These are phyloP conservation scores for Calameuta filiformis DNA, from an alignment of 2,888 invertebrate genomes.

Conservation along the genomic window DNA sequence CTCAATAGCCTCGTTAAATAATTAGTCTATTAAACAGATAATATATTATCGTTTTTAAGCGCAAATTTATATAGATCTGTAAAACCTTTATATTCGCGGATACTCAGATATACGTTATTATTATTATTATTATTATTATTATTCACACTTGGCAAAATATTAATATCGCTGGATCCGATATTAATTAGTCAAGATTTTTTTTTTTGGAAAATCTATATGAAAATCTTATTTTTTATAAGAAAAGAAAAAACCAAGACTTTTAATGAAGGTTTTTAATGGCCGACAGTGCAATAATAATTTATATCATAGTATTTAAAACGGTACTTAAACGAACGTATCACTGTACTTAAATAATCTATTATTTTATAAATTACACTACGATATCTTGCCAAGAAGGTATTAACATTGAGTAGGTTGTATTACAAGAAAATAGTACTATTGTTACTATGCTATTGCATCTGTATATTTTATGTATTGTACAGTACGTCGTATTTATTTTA, in stretches of 20 bases:
- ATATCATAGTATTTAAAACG: background rate
- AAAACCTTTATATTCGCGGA: background rate
- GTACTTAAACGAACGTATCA: background rate
- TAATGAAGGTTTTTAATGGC: conserved; percentile 29
- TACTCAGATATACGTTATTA: conserved; percentile 2
- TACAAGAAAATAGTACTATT: background rate
- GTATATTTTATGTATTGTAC: background rate
- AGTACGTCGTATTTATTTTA: background rate
- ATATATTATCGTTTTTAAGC: conserved; percentile 2
- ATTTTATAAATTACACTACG: conserved; percentile 14
- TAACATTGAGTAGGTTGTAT: conserved; percentile 16
- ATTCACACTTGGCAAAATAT: background rate
- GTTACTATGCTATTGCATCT: background rate
- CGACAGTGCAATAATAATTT: conserved; percentile 52
- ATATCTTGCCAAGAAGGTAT: conserved; percentile 46
- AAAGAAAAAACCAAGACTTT: background rate
- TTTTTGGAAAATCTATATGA: background rate
- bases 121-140: background rate
- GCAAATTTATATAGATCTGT: background rate
- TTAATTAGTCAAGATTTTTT: background rate
- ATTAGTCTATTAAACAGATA: conserved; percentile 5
- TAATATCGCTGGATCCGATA: conserved; percentile 9
- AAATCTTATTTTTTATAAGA: background rate
- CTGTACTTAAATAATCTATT: background rate
- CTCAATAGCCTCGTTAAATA: background rate